Conservation (phyloP, 1,140 invertebrate species). For the Heliconius congener region DNA sequence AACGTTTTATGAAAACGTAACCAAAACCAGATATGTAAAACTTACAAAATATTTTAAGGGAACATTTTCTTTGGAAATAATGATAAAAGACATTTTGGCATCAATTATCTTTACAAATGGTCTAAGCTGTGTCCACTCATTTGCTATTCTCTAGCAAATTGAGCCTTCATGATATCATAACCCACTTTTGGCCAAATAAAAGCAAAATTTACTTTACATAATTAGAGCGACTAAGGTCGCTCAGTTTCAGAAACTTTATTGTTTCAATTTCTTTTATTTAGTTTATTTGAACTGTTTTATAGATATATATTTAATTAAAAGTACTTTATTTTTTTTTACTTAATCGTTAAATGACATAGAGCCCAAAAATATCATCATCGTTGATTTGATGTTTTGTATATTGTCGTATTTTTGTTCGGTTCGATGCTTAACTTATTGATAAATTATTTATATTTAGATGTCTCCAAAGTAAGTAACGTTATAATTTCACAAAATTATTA, state of each 20-base stretch:
- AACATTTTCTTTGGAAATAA: neutral
- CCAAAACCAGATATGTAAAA: neutral
- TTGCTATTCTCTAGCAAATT: neutral
- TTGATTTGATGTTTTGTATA: too few species aligned
- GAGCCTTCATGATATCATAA: neutral
- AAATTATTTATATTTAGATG: too few species aligned
- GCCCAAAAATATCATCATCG: too few species aligned
- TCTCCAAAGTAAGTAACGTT: too few species aligned
- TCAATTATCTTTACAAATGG: neutral
- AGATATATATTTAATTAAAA: too few species aligned
- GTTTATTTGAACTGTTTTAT: neutral
- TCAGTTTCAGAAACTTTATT: neutral
- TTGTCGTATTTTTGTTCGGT: too few species aligned
- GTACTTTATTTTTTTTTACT: too few species aligned
- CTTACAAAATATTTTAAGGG: neutral
- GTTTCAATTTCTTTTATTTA: neutral
- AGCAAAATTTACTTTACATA: neutral
- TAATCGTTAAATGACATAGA: too few species aligned
- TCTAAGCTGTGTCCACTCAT: neutral
- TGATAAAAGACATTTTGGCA: neutral
- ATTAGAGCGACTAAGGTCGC: neutral
- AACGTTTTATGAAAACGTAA: too few species aligned
- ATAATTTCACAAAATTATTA: too few species aligned
- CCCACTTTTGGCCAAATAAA: slow-evolving; percentile 4
- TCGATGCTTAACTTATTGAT: too few species aligned